Conservation (phyloP, 23 tunicate species). For the Oikopleura vanhoeffeni region DNA sequence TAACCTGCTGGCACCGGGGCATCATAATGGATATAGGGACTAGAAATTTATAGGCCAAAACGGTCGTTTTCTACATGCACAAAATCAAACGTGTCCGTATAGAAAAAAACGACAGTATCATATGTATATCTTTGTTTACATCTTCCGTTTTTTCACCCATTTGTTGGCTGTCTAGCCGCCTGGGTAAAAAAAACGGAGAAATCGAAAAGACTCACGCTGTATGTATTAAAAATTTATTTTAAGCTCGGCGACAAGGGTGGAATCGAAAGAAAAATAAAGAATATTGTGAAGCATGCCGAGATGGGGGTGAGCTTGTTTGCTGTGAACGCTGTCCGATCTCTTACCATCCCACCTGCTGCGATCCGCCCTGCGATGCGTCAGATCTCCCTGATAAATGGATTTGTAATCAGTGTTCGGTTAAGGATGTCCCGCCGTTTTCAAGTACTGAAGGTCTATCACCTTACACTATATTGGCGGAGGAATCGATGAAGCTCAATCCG, state of each 20-base stretch:
- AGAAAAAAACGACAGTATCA: too few relatives aligned
- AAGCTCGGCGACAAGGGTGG: not conserved
- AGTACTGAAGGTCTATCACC: not conserved
- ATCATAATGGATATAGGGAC: too few relatives aligned
- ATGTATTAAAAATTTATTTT: too few relatives aligned
- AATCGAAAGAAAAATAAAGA: conserved; percentile 30
- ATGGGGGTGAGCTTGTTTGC: conserved; percentile 85
- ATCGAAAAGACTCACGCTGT: too few relatives aligned
- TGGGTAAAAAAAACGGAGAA: too few relatives aligned
- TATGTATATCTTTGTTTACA: too few relatives aligned
- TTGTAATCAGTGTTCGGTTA: not conserved
- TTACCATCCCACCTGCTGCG: conserved; percentile 78
- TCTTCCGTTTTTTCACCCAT: too few relatives aligned
- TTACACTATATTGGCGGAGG: not conserved
- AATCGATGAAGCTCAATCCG: not conserved
- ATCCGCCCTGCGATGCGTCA: conserved; percentile 5
- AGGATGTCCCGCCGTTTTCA: not conserved
- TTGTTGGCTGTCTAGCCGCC: too few relatives aligned
- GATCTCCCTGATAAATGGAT: conserved; percentile 8
- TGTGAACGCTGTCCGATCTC: conserved; percentile 93
- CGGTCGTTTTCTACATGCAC: too few relatives aligned
- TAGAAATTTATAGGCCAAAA: too few relatives aligned
- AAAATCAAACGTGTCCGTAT: too few relatives aligned
- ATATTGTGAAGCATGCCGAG: conserved; percentile 88
- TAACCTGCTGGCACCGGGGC: too few relatives aligned